A percentile compares a stretch with the other conserved stretches of the same genome.
Evolutionary conservation across 2,888 invertebrate genomes (phyloP).

Genomic region (Heliconius erato): DNA sequence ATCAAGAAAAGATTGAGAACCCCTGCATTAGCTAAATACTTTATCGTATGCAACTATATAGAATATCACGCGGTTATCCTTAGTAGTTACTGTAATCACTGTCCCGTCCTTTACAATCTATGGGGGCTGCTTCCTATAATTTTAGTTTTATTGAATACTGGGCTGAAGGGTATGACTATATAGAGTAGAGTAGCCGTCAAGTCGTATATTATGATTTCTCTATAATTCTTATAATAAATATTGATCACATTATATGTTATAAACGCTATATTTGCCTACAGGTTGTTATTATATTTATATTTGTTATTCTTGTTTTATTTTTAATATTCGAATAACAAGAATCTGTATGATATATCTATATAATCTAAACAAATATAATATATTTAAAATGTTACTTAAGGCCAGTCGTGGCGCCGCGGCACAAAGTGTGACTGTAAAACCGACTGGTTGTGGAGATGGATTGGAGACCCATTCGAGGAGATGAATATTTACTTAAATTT

Average conservation of each 20-base stretch:
- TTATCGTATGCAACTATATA: constrained; percentile 61
- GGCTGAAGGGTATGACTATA: constrained; percentile 57
- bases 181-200: constrained; percentile 56
- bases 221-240: constrained; percentile 45
- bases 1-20: too few species aligned
- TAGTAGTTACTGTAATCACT: constrained; percentile 59
- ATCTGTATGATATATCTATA: too few species aligned
- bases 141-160: constrained; percentile 64
- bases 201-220: constrained; percentile 64
- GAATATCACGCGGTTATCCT: constrained; percentile 64
- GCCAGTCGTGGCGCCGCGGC: too few species aligned
- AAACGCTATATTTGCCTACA: neutral
- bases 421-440: too few species aligned
- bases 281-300: neutral
- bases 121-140: constrained; percentile 67
- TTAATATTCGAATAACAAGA: too few species aligned
- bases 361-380: too few species aligned
- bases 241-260: neutral
- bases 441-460: too few species aligned
- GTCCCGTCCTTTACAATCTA: constrained; percentile 55
- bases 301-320: neutral
- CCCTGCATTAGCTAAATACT: constrained; percentile 57
- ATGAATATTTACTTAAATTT: too few species aligned
- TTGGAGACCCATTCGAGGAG: too few species aligned
- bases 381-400: too few species aligned